These are phyloP conservation scores for Spongia lamella DNA, from an alignment of 37 sponge, comb jelly and placozoan genomes.

Conservation along the genomic window DNA sequence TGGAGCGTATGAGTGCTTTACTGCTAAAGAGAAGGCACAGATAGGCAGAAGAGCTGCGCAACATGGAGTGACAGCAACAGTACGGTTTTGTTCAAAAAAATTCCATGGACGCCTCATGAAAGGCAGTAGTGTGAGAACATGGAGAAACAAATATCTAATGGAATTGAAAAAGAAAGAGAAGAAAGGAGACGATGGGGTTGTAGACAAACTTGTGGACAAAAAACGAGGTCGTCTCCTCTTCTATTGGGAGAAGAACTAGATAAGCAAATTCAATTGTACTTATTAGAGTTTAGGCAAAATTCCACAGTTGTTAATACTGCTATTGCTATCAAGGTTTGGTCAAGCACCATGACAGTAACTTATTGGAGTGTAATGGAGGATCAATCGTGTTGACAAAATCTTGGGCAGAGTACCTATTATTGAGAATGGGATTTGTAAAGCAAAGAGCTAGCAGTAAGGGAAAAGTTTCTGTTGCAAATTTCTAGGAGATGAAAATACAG, in stretches of 20 bases:
- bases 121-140: slow-evolving; percentile 2
- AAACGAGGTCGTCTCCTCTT: slow-evolving; percentile 22
- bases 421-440: slow-evolving; percentile 24
- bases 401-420: slow-evolving; percentile 10
- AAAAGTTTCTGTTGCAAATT: slow-evolving; percentile 10
- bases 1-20: neutral
- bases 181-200: neutral
- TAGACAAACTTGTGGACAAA: neutral
- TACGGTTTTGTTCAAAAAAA: neutral
- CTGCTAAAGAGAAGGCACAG: slow-evolving; percentile 3
- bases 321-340: slow-evolving; percentile 11
- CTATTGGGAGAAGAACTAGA: slow-evolving; percentile 14
- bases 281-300: slow-evolving; percentile 2
- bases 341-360: slow-evolving; percentile 26
- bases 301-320: slow-evolving; percentile 18
- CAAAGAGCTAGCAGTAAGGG: slow-evolving; percentile 5
- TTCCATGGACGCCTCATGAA: slow-evolving; percentile 7
- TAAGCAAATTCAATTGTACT: slow-evolving; percentile 6
- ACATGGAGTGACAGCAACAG: neutral
- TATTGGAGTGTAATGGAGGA: slow-evolving; percentile 25
- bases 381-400: neutral
- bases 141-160: neutral
- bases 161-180: slow-evolving; percentile 3
- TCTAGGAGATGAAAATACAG: slow-evolving; percentile 6
- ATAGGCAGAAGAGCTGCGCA: slow-evolving; percentile 2